These are phyloP conservation scores for Aphelocoma coerulescens DNA, from an alignment of 2,113 vertebrate genomes.

Conservation along the genomic window DNA sequence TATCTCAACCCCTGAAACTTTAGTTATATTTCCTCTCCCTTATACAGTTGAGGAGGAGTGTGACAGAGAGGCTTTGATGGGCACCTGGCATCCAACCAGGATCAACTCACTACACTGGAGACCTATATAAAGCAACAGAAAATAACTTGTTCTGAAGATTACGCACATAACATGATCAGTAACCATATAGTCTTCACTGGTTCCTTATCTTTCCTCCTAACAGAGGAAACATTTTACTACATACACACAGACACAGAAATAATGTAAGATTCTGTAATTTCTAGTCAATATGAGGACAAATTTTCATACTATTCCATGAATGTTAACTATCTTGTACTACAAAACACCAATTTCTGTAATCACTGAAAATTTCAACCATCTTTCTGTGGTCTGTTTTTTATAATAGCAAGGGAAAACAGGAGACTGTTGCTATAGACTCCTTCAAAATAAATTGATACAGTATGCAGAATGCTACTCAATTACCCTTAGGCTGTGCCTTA, in stretches of 20 bases:
- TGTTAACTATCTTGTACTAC: neutral
- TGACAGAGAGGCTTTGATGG: neutral
- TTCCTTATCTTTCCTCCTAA: neutral
- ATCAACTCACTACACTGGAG: neutral
- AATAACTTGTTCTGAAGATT: neutral
- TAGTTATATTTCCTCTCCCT: neutral
- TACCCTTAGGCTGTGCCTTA: neutral
- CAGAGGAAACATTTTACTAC: neutral
- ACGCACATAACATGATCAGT: neutral
- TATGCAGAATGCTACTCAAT: neutral
- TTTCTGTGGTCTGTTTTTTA: neutral
- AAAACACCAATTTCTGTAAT: neutral
- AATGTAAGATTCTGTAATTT: neutral
- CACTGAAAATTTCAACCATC: neutral
- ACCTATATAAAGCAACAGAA: neutral
- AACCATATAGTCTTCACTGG: neutral
- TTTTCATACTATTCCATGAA: neutral
- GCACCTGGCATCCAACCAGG: neutral
- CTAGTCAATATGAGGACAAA: neutral
- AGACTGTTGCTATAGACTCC: neutral
- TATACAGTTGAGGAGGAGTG: rapidly evolving
- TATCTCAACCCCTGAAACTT: neutral
- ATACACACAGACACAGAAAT: neutral
- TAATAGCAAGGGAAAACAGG: neutral
- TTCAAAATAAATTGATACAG: neutral